Conservation (phyloP, 2,113 vertebrate species). For the Meles meles region DNA sequence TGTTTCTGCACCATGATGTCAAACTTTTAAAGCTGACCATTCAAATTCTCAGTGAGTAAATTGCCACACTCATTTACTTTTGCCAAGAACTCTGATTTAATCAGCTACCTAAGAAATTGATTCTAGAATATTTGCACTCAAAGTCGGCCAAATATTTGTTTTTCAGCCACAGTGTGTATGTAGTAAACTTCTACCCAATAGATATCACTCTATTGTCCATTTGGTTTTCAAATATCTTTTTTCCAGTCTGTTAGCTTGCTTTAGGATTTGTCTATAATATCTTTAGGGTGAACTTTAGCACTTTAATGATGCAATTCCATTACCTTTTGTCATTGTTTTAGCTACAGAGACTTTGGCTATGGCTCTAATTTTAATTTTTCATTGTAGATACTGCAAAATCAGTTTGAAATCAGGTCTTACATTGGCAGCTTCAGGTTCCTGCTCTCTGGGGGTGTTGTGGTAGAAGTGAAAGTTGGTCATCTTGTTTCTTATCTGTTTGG, state of each 20-base stretch:
- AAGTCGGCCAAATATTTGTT: background rate
- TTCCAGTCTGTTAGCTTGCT: background rate
- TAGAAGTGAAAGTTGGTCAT: background rate
- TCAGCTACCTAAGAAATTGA: background rate
- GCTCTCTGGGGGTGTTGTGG: rapidly evolving
- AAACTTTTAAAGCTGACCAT: background rate
- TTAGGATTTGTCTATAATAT: background rate
- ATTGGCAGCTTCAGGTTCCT: background rate
- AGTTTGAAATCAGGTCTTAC: background rate
- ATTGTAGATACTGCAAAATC: background rate
- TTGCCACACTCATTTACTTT: background rate
- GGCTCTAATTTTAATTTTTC: background rate
- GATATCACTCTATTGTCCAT: background rate
- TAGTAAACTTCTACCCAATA: background rate
- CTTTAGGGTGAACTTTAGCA: background rate
- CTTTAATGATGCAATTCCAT: background rate
- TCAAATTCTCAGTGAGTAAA: background rate
- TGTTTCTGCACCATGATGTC: background rate
- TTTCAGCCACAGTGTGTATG: background rate
- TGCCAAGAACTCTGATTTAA: background rate
- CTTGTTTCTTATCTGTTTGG: background rate
- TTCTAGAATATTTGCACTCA: background rate
- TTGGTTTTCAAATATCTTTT: background rate
- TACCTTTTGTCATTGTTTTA: background rate
- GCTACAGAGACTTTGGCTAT: background rate